Base-by-base conservation (phyloP, 2,888 invertebrate species). In the Scelioninae gen. 1 region DNA sequence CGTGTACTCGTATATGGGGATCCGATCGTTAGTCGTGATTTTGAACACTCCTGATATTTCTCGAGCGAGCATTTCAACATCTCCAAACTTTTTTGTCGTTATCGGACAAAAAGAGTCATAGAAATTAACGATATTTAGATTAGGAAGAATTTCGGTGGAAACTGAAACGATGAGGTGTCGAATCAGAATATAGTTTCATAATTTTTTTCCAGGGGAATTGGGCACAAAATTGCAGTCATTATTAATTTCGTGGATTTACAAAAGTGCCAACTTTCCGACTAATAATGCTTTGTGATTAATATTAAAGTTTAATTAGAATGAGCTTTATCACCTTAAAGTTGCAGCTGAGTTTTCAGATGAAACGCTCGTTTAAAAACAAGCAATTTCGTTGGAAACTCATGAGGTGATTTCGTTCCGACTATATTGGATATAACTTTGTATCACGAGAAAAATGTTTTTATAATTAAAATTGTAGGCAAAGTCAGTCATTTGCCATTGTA, bases 21-120 rank as follows among this genome's bases (percentile, higher is more conserved):
- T 82, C 69, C 85, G 78, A 82, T 84, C 84, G 82, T 79, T 85
- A 83, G 79, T 82, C 76, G 83, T 85, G 82, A 85, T 84, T 85
- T 84, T 78, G 85, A 84, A 81, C 80, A 78, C 78, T 78, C 83
- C 51, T 76, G 81, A 81, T 81, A 81, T 81, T 81, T 56, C 75
- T 69, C 63, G 29, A 29, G 32, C 58, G 45, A 69, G 45, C 75
- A 63, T 78, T 69, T 72, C n/a, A 78, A 71, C 71, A 65, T 78
- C 71, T 47, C 43, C 16, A 49, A 51, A 32, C 51, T 51, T 72
- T 74, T 69, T 79, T 56, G 55, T 71, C 16, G 31, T 29, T 1
- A 4, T 7, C n/a, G 16, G 43, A 60, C 51, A 65, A 65, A 71
- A 72, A 72, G 47, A 45, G 29, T n/a, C 23, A 58, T 23, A 60